phyloP scores from a whole-genome alignment of 2,113 vertebrate species.

The Xenotilapia longispinis region DNA sequence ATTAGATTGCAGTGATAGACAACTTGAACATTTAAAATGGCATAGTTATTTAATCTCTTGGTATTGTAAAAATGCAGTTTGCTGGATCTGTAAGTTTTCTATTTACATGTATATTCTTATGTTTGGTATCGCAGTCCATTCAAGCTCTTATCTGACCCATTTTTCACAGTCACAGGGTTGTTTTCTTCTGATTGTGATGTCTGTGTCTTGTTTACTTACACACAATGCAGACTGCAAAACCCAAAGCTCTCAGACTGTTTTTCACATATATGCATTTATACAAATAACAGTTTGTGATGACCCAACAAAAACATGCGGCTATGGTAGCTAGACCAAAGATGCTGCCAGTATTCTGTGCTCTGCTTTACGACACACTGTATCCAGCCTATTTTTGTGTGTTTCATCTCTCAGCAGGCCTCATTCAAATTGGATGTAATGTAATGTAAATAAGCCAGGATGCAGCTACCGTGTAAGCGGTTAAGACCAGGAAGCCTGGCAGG shows the following conservation, averaged over 20 bases:
- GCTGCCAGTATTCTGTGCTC: background rate
- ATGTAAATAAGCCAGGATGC: conserved; percentile 43
- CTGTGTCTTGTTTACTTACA: background rate
- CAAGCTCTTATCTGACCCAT: background rate
- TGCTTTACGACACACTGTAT: background rate
- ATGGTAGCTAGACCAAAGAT: background rate
- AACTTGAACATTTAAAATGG: too few species aligned
- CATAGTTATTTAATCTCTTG: background rate
- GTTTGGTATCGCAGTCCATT: background rate
- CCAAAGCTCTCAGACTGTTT: background rate
- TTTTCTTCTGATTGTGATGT: background rate
- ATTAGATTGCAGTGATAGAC: background rate
- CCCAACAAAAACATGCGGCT: accelerated
- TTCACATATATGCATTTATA: background rate
- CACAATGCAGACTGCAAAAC: background rate
- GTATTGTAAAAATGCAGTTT: background rate
- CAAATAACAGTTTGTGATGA: background rate
- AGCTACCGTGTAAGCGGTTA: background rate
- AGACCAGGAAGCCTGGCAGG: background rate
- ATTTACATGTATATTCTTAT: background rate
- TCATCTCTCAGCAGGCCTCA: background rate
- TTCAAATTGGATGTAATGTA: conserved; percentile 39
- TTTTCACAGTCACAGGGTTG: background rate
- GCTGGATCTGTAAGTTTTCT: background rate
- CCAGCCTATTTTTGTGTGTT: background rate